These are phyloP conservation scores for Phycodurus eques DNA, from an alignment of 2,113 vertebrate genomes.

Conservation along the genomic window DNA sequence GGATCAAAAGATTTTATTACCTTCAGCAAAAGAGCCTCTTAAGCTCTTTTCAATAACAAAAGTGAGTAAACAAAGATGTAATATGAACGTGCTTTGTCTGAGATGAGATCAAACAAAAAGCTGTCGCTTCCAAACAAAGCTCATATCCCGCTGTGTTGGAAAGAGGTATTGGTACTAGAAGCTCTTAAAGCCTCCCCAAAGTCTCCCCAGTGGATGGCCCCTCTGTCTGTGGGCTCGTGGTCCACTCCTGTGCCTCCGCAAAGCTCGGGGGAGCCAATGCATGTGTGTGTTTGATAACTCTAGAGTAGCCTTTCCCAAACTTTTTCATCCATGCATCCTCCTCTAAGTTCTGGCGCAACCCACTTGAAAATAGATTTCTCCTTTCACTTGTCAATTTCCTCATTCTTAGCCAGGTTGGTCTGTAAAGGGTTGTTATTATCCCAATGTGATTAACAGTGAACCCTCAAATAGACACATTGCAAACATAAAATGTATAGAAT, in stretches of 20 bases:
- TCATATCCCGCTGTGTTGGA: conserved; percentile 34
- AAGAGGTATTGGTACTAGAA: conserved; percentile 52
- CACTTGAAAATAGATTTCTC: too few species aligned
- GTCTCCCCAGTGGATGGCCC: conserved; percentile 33
- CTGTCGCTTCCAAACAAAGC: conserved; percentile 38
- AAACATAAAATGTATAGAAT: too few species aligned
- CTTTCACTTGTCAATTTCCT: too few species aligned
- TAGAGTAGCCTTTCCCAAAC: neutral
- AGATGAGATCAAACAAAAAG: conserved; percentile 9
- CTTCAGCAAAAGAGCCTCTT: conserved; percentile 11
- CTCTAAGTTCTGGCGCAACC: neutral
- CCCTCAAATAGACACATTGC: too few species aligned
- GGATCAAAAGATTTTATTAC: conserved; percentile 34
- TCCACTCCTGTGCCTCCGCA: conserved; percentile 44
- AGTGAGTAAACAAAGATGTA: conserved; percentile 11
- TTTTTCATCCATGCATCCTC: neutral
- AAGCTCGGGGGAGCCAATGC: conserved; percentile 34
- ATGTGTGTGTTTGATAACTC: conserved; percentile 27
- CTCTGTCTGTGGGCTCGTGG: conserved; percentile 53
- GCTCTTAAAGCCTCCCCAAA: conserved; percentile 43
- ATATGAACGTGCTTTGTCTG: conserved; percentile 12
- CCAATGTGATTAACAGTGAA: too few species aligned
- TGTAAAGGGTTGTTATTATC: too few species aligned
- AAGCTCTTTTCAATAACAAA: neutral
- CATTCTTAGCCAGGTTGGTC: too few species aligned